Evolutionary conservation across 2,888 invertebrate genomes (phyloP), one percentile per base, ranked within the genome.

Genomic region (Caenorhabditis auriculariae): DNA sequence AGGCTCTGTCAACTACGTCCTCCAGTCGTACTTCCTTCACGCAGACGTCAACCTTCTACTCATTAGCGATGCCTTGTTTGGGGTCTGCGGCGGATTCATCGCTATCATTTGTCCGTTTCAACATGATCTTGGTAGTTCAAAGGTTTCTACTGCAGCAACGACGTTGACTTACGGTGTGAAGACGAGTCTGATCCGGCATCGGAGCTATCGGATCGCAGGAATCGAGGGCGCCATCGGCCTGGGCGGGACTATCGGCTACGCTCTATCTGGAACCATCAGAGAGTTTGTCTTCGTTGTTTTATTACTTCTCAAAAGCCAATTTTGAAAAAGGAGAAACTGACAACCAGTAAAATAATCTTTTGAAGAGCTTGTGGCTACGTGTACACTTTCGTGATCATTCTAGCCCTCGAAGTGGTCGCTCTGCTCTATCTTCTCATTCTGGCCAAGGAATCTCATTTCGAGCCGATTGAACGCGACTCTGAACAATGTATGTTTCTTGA

Each of bases 141-240:
- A 9, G 9, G 35, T 32, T 32, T 32, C 35, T 32, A 26, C 55
- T 72, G n/a, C 51, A 75, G 76, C 75, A 4, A 80, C 81, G 4
- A 76, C 81, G 0, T 79, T 82, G 57, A 82, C 83, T 28, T 83
- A 83, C 63, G 70, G 82, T 3, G 78, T 82, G 2, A 80, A 82
- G 51, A 74, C 81, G 9, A 75, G 82, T 12, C 49, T 68, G n/a
- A 54, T 67, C 3, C 61, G 68, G 9, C 61, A 74, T 27, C 77
- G 82, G 44, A 82, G 70, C 15, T 72, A 77, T 24, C 71, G 81
- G 50, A 77, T 84, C 21, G 82, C 82, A 1, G 76, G 82, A 35
- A 67, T 82, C 44, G 83, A 84, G 65, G 79, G 82, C 1, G 81
- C 82, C 62, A 78, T 81, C 41, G 83, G 82, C 46, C 49, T 83